Conservation (phyloP, 2,888 invertebrate species). For the Ophion slaviceki region DNA sequence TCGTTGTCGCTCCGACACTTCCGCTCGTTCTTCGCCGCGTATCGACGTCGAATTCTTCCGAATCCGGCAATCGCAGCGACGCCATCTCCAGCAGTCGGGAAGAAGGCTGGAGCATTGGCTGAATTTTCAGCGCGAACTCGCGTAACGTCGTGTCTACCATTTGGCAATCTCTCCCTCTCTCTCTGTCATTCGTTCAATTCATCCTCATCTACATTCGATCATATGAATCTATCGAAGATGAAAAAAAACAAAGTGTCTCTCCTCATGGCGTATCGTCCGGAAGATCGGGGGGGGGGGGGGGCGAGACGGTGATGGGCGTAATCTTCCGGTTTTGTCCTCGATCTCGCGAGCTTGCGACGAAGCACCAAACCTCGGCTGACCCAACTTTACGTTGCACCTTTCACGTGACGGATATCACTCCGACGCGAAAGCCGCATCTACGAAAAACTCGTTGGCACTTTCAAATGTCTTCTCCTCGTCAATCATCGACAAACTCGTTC, state of each 20-base stretch:
- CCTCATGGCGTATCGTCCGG: neutral
- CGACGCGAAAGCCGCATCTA: constrained; percentile 58
- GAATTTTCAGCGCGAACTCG: constrained; percentile 76
- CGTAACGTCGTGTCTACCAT: constrained; percentile 76
- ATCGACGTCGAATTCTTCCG: constrained; percentile 83
- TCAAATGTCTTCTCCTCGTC: neutral
- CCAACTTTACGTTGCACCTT: constrained; percentile 63
- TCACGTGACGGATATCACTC: constrained; percentile 57
- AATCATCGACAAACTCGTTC: constrained; percentile 11
- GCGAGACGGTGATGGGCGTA: neutral
- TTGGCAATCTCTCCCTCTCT: constrained; percentile 58
- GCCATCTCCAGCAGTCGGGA: constrained; percentile 83
- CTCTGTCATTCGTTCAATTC: constrained; percentile 28
- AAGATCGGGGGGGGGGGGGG: neutral
- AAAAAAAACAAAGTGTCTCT: neutral
- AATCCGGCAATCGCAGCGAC: constrained; percentile 83
- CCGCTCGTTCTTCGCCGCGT: constrained; percentile 77
- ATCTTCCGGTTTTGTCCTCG: neutral
- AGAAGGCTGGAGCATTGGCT: constrained; percentile 81
- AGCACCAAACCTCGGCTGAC: constrained; percentile 40
- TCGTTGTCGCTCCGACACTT: constrained; percentile 66
- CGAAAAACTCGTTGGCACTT: constrained; percentile 33
- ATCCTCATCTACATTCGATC: neutral
- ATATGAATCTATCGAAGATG: neutral
- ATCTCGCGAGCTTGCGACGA: constrained; percentile 29